Base-by-base conservation (phyloP, 2,113 vertebrate genomes). In the Plotosus lineatus region DNA sequence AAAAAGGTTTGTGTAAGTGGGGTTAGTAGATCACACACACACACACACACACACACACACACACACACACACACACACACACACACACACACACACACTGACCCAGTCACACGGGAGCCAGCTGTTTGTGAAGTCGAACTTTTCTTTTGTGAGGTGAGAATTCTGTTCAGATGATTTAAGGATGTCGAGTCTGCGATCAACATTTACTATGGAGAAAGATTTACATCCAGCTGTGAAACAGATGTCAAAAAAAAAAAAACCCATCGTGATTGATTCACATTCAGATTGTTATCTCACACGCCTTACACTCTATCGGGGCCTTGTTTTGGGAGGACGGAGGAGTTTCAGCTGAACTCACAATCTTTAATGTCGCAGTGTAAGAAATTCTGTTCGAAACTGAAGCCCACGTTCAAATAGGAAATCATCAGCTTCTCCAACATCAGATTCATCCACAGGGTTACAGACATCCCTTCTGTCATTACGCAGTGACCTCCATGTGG, bases 181-280 rank as follows among this genome's bases (percentile, higher is more conserved):
- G 31, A 68, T 69, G 58, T 60, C 40, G n/a, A 31, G n/a, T 72
- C 68, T 23, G 44, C 79, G 72, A 50, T 71, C n/a, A n/a, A 75
- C 85, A 77, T 51, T 15, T 73, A 11, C 80, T 51, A 50, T 56
- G 80, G 71, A 83, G 72, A 78, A 51, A 82, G 87, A 85, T 83
- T 44, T 81, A 50, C 51, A 81, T 51, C 65, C 82, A 87, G 83
- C 80, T 87, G 76, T 78, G 69, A 28, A 10, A 40, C 87, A 86
- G 79, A 82, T 85, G 85, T 75, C 26, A 42, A 56, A 26, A 23
- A 15, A 26, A 6, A 44, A 61, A 44, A 79, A n/a, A n/a, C n/a
- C n/a, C n/a, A 23, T 21, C n/a, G 21, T 42, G 46, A 75, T 9
- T 15, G 33, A 42, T 56, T 8, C 33, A n/a, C 12, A 33, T 75